Conservation (phyloP, 2,113 vertebrate species). For the Parus major region DNA sequence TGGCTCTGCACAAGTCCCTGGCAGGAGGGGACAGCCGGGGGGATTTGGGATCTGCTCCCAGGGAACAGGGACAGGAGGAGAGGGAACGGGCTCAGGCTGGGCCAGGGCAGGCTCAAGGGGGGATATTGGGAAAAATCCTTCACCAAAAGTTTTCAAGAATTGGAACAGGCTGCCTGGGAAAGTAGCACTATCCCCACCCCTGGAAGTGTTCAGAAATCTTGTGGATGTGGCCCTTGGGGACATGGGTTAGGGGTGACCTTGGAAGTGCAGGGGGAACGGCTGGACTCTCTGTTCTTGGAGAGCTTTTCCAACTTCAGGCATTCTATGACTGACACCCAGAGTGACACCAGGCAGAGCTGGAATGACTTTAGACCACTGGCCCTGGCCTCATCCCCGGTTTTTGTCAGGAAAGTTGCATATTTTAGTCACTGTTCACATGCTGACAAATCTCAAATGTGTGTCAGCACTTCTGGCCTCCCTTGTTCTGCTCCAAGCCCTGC, state of each 20-base stretch:
- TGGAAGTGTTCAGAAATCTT: neutral
- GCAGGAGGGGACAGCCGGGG: neutral
- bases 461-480: neutral
- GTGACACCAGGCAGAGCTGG: neutral
- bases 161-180: neutral
- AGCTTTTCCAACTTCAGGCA: neutral
- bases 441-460: neutral
- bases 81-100: neutral
- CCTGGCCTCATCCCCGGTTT: neutral
- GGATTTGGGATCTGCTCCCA: neutral
- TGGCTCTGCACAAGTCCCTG: neutral
- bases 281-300: neutral
- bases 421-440: neutral
- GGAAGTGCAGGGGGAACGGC: neutral
- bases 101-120: rapidly evolving
- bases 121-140: neutral
- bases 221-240: neutral
- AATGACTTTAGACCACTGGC: neutral
- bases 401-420: neutral
- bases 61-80: neutral
- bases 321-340: neutral
- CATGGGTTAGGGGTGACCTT: neutral
- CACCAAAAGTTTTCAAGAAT: neutral
- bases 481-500: neutral
- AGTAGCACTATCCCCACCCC: rapidly evolving